Conservation (phyloP, 1,140 invertebrate species). For the Calephelis virginiensis region DNA sequence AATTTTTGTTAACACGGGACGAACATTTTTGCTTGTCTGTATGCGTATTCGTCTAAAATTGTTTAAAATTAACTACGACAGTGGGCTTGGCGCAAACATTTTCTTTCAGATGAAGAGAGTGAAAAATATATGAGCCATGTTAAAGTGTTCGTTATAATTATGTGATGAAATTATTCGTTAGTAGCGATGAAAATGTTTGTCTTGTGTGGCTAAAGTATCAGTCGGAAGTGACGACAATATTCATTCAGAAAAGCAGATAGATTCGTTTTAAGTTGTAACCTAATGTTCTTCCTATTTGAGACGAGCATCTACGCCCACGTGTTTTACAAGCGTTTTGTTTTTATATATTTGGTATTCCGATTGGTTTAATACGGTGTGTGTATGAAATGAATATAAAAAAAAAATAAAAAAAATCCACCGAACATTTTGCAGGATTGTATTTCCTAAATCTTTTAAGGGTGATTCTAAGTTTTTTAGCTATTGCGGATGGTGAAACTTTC, state of each 20-base stretch:
- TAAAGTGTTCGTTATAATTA: too few species aligned
- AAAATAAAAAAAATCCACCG: conserved; percentile 1
- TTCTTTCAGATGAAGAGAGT: not conserved
- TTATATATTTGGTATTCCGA: not conserved
- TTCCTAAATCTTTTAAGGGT: not conserved
- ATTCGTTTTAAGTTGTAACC: too few species aligned
- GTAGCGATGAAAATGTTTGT: not conserved
- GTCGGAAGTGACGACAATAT: not conserved
- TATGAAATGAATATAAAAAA: conserved; percentile 16
- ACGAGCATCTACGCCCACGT: not conserved
- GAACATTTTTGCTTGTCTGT: too few species aligned
- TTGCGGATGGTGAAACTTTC: not conserved
- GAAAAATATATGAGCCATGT: too few species aligned
- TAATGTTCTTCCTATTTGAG: not conserved
- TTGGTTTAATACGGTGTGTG: conserved; percentile 14
- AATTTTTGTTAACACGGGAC: too few species aligned
- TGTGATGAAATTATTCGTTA: not conserved
- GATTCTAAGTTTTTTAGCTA: not conserved
- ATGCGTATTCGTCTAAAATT: not conserved
- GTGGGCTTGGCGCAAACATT: not conserved
- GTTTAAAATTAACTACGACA: too few species aligned
- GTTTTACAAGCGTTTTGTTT: not conserved
- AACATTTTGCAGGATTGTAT: not conserved
- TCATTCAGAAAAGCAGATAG: not conserved
- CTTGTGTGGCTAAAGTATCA: not conserved